These are phyloP conservation scores for Eutrigla gurnardus DNA, from an alignment of 2,797 vertebrate genomes.

Conservation along the genomic window DNA sequence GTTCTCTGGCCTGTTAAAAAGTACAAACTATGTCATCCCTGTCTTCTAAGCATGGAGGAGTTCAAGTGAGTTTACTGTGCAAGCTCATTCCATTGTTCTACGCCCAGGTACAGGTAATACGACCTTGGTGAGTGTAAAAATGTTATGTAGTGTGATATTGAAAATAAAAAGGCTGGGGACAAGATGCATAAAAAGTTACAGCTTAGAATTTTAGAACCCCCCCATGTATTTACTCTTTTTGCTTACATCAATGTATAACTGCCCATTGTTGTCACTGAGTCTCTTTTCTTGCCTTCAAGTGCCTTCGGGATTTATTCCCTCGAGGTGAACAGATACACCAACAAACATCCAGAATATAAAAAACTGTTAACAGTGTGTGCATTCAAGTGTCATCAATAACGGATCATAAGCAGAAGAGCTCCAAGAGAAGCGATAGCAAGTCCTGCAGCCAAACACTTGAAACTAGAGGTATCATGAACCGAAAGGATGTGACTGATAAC, in stretches of 20 bases:
- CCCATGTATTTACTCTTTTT: too few species aligned
- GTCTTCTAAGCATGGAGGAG: conserved; percentile 46
- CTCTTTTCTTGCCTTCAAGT: conserved; percentile 31
- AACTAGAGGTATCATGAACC: too few species aligned
- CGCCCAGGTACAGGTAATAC: conserved; percentile 27
- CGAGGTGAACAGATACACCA: conserved; percentile 5
- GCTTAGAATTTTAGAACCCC: too few species aligned
- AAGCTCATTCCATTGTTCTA: conserved; percentile 9
- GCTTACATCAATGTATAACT: conserved; percentile 12
- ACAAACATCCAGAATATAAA: conserved; percentile 23
- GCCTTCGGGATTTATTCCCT: conserved; percentile 31
- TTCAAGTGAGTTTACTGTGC: conserved; percentile 41
- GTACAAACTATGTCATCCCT: conserved; percentile 56
- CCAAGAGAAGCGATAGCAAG: conserved; percentile 12
- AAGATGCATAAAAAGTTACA: conserved; percentile 8
- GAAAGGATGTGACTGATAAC: background rate
- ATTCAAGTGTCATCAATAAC: conserved; percentile 20
- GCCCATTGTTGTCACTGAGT: background rate
- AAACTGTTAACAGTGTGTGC: background rate
- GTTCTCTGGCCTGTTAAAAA: conserved; percentile 57
- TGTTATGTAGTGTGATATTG: conserved; percentile 41
- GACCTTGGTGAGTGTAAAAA: conserved; percentile 28
- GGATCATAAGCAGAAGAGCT: background rate
- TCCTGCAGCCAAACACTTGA: background rate
- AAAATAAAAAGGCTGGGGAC: conserved; percentile 3